phyloP scores from a whole-genome alignment of 2,797 vertebrate species.

The Dendrocincla fuliginosa region DNA sequence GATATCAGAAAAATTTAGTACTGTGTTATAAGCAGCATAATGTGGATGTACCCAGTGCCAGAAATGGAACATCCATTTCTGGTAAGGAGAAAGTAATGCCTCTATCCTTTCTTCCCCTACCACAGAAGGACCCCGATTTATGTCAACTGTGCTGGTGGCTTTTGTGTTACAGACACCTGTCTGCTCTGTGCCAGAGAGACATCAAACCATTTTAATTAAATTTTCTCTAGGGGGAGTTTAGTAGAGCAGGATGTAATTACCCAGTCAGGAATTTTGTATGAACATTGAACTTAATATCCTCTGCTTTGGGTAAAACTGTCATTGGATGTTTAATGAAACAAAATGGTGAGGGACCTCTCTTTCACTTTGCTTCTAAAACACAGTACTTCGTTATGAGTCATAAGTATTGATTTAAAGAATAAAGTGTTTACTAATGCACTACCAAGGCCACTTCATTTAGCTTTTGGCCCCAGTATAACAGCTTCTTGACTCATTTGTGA shows the following conservation, averaged over 20 bases:
- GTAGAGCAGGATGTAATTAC: constrained; percentile 43
- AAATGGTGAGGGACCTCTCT: constrained; percentile 1
- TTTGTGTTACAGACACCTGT: constrained; percentile 42
- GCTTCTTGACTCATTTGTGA: not conserved
- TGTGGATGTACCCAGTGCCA: not conserved
- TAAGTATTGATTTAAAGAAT: not conserved
- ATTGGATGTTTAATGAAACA: constrained; percentile 17
- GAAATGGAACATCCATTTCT: not conserved
- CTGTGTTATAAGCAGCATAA: not conserved
- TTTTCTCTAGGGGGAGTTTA: constrained; percentile 33
- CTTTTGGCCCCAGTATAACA: not conserved
- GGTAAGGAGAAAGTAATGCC: not conserved
- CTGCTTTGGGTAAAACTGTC: constrained; percentile 3
- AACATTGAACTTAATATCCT: constrained; percentile 10
- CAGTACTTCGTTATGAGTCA: not conserved
- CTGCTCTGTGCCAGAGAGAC: not conserved
- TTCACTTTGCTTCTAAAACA: not conserved
- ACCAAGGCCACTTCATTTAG: not conserved
- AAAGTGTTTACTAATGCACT: not conserved
- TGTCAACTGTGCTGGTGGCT: not conserved
- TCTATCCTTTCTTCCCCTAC: not conserved
- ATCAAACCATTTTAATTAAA: constrained; percentile 51
- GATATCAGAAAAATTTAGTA: not conserved
- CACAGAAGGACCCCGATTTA: not conserved
- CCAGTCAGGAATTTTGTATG: constrained; percentile 33